Evolutionary conservation across 2,888 invertebrate species (phyloP), one percentile per base, ranked within the genome.

Genomic region (Achlya flavicornis): DNA sequence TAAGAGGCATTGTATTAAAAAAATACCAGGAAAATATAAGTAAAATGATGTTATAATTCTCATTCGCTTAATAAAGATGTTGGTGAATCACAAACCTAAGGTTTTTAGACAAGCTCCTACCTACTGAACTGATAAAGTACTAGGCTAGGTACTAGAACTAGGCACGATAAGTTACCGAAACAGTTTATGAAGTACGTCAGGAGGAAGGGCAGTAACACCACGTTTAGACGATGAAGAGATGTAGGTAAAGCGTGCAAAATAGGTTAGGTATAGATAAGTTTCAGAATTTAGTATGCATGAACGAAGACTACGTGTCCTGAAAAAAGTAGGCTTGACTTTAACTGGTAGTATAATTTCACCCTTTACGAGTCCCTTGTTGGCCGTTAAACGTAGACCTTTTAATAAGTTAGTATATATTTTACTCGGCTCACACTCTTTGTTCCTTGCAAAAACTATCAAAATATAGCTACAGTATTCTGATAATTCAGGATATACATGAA

Each of bases 271-370:
- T 38, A n/a, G n/a, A n/a, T n/a, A 38, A 8, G 43, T 43, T 46
- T n/a, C 46, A 46, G n/a, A 46, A 6, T 46, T 46, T 46, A 43
- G n/a, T 46, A 46, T 46, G n/a, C n/a, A 46, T 46, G 53, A 53
- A 53, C 10, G 10, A 53, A 53, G 19, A 16, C 53, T 53, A 53
- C 53, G 19, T 53, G 53, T 53, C 7, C 53, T 53, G 53, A 53
- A 53, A 53, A 48, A 53, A 10, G 19, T 53, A 53, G 53, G 53
- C n/a, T 53, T 53, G n/a, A 53, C 53, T 53, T 53, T 53, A 53
- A 19, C 53, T 7, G 53, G 53, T 53, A 53, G 53, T 53, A 53
- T 19, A 53, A 53, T 53, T 16, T 53, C 19, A 53, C 10, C 19
- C n/a, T 53, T 53, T n/a, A 53, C 10, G 53, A 53, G 53, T 8